Base-by-base conservation (phyloP, 1,140 invertebrate genomes). In the Cydia amplana region DNA sequence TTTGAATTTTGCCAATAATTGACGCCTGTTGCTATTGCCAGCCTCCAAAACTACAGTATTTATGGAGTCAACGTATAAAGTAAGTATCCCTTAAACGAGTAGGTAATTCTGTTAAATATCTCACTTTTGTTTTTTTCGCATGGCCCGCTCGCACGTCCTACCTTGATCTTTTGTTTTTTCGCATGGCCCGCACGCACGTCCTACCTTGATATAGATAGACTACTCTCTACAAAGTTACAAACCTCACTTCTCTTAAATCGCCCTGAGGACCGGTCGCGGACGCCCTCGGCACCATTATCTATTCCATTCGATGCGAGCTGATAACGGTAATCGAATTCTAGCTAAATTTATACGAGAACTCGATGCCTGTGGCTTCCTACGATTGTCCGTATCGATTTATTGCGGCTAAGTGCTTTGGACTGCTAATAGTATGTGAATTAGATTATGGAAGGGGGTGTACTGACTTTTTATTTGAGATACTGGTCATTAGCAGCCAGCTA, bases 341-440 rank as follows among this genome's bases (percentile, higher is more conserved):
- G 75, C 79, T 79, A 74, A 83, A 85, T 83, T 83, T 85, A 85
- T 85, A 77, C 83, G 79, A 79, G 60, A 32, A 43, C 63, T 51
- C 60, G 73, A 81, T 78, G 78, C 79, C 75, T 63, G 77, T 77
- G 79, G 84, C 82, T 81, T 78, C 82, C 80, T 74, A 79, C 80
- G 77, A 82, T 78, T 79, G 79, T 78, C 60, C 65, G 74, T 65
- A 75, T 77, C 79, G 78, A 82, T 82, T 84, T 84, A 83, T 83
- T 80, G 79, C 16, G 32, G 28, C 16, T 70, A 70, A 70, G 32
- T 70, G 65, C 32, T 40, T n/a, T 40, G 28, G 64, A 67, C 64
- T 28, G 64, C 25, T 67, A 67, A 67, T 36, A 55, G 51, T 55
- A 55, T 55, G 51, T 55, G 51, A 55, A 55, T 55, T 55, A 55